Percentiles rank a stretch among this genome's conserved stretches.
Evolutionary conservation across 2,113 vertebrate species (phyloP).

Genomic region (Oncorhynchus keta): DNA sequence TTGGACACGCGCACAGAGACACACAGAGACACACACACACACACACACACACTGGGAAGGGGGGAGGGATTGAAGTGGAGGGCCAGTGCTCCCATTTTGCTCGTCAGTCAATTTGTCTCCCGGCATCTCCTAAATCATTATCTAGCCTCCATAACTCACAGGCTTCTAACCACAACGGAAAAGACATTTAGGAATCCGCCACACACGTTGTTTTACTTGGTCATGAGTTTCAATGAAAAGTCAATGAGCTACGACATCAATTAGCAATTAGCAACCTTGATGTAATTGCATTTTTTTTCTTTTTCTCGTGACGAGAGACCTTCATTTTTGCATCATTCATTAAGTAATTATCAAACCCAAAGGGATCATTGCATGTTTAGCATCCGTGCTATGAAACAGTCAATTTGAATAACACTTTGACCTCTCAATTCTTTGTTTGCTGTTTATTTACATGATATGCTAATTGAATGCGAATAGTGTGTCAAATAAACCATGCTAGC

Average conservation of each 20-base stretch:
- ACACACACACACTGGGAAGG: no score
- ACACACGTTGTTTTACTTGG: not conserved
- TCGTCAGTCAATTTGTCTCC: slow-evolving; percentile 29
- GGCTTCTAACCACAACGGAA: slow-evolving; percentile 21
- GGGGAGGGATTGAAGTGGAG: not conserved
- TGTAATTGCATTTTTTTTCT: not conserved
- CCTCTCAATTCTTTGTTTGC: not conserved
- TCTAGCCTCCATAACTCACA: not conserved
- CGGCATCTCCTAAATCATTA: slow-evolving; percentile 30
- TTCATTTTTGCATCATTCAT: not conserved
- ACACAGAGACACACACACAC: no score
- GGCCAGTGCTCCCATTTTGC: slow-evolving; percentile 27
- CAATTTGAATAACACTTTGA: not conserved
- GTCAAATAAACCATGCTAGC: no score
- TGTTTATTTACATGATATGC: not conserved
- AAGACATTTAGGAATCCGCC: slow-evolving; percentile 11
- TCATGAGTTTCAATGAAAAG: slow-evolving; percentile 1
- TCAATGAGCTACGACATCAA: not conserved
- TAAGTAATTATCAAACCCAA: not conserved
- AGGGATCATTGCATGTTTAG: not conserved
- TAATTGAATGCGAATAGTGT: not conserved
- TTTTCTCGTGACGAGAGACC: not conserved
- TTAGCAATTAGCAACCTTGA: not conserved
- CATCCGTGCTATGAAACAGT: not conserved
- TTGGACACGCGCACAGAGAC: no score